phyloP scores from a whole-genome alignment of 1,140 invertebrate genomes.

The Aphelenchoides besseyi region DNA sequence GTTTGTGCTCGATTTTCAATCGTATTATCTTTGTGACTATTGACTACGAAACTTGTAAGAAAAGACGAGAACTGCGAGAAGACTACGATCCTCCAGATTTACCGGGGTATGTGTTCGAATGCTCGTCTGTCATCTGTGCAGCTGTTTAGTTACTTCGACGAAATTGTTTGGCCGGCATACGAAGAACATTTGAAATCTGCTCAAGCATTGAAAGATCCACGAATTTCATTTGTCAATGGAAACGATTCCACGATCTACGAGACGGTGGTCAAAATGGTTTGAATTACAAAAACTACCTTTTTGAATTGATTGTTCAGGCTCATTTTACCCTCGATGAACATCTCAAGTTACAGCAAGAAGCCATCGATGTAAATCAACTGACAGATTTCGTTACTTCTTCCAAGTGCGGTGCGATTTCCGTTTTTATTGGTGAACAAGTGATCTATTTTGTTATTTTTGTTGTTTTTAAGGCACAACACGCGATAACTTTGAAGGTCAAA shows the following conservation, averaged over 20 bases:
- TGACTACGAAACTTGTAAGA: constrained; percentile 18
- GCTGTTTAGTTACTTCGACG: constrained; percentile 27
- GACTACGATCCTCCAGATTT: constrained; percentile 30
- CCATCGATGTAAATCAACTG: neutral
- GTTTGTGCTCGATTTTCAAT: neutral
- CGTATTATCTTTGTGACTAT: constrained; percentile 20
- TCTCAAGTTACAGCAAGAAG: neutral
- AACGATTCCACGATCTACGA: neutral
- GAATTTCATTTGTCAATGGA: neutral
- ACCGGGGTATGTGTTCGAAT: neutral
- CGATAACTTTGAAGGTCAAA: constrained; percentile 28
- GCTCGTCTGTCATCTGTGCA: neutral
- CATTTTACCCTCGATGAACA: neutral
- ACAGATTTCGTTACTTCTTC: constrained; percentile 15
- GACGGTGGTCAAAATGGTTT: neutral
- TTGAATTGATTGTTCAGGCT: neutral
- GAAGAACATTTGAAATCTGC: constrained; percentile 20
- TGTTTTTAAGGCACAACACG: constrained; percentile 27
- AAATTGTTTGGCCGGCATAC: constrained; percentile 31
- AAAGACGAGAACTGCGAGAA: neutral
- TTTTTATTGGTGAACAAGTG: constrained; percentile 14
- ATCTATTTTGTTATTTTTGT: neutral
- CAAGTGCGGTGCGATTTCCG: constrained; percentile 22
- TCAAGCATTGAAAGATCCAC: constrained; percentile 1
- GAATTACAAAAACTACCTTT: neutral